These are phyloP conservation scores for Cremastinae sp. DNA, from an alignment of 2,888 invertebrate genomes.

Conservation along the genomic window DNA sequence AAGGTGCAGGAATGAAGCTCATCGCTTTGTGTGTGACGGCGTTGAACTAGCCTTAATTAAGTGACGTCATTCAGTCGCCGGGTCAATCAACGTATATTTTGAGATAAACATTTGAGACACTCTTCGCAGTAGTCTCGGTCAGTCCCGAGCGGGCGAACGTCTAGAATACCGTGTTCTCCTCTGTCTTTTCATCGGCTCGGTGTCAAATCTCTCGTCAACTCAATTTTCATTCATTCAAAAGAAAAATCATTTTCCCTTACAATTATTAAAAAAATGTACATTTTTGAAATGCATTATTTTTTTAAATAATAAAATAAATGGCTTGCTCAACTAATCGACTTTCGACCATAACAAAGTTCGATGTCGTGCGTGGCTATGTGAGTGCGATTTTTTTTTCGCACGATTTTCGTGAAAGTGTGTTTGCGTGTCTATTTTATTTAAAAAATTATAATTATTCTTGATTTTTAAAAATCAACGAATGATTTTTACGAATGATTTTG, in stretches of 20 bases:
- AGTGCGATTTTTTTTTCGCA: constrained; percentile 64
- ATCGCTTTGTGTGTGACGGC: constrained; percentile 48
- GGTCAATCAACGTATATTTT: constrained; percentile 78
- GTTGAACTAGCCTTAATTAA: constrained; percentile 77
- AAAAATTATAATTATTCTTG: background rate
- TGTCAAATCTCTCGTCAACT: background rate
- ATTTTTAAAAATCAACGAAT: no score
- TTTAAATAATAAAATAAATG: constrained; percentile 28
- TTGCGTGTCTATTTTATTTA: background rate
- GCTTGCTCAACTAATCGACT: constrained; percentile 16
- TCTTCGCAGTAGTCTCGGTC: constrained; percentile 66
- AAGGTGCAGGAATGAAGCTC: constrained; percentile 18
- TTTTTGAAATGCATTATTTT: background rate
- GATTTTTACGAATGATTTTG: no score
- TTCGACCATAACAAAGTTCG: constrained; percentile 66
- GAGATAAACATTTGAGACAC: constrained; percentile 73
- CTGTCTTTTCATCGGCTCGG: constrained; percentile 33
- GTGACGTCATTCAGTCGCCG: constrained; percentile 79
- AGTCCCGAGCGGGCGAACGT: constrained; percentile 60
- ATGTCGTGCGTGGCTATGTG: constrained; percentile 76
- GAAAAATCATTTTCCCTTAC: no score
- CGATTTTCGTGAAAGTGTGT: background rate
- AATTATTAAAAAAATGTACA: no score
- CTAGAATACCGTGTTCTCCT: constrained; percentile 59
- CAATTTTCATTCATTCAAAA: no score